Percentiles rank a stretch among this genome's conserved stretches.
These are phyloP conservation scores for Anthoptus insignis DNA, from an alignment of 2,888 invertebrate genomes.

Conservation along the genomic window DNA sequence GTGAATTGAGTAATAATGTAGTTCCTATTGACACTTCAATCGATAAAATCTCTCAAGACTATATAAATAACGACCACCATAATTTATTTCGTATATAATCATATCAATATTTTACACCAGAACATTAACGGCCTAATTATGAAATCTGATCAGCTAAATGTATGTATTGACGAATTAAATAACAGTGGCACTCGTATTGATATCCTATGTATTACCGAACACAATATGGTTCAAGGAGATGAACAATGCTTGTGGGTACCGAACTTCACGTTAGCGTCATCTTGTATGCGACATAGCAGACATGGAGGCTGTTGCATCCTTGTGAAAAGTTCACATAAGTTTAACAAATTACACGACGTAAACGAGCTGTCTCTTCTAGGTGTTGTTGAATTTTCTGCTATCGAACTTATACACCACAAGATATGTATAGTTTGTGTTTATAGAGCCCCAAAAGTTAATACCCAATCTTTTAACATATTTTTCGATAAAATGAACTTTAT, in stretches of 20 bases:
- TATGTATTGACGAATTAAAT: slow-evolving; percentile 16
- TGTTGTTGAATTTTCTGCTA: not conserved
- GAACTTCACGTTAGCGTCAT: slow-evolving; percentile 15
- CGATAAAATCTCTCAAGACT: not conserved
- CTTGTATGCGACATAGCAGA: slow-evolving; percentile 15
- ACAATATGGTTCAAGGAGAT: slow-evolving; percentile 25
- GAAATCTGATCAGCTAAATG: slow-evolving; percentile 26
- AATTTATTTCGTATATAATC: slow-evolving; percentile 24
- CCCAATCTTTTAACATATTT: not conserved
- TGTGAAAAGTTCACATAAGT: not conserved
- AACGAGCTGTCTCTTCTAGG: not conserved
- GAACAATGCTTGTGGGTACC: slow-evolving; percentile 8
- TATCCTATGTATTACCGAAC: slow-evolving; percentile 32
- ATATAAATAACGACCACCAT: not conserved
- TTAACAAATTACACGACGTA: not conserved
- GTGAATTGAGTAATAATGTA: not conserved
- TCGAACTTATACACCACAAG: not conserved
- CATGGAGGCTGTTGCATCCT: slow-evolving; percentile 29
- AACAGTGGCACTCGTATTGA: slow-evolving; percentile 12
- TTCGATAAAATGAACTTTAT: not conserved
- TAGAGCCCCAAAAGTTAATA: too few relatives aligned
- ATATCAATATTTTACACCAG: slow-evolving; percentile 29
- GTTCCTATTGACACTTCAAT: not conserved
- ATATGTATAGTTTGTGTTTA: not conserved
- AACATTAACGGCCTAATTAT: slow-evolving; percentile 31